Conservation (phyloP, 2,888 invertebrate species). For the Drosophila paramelanica region DNA sequence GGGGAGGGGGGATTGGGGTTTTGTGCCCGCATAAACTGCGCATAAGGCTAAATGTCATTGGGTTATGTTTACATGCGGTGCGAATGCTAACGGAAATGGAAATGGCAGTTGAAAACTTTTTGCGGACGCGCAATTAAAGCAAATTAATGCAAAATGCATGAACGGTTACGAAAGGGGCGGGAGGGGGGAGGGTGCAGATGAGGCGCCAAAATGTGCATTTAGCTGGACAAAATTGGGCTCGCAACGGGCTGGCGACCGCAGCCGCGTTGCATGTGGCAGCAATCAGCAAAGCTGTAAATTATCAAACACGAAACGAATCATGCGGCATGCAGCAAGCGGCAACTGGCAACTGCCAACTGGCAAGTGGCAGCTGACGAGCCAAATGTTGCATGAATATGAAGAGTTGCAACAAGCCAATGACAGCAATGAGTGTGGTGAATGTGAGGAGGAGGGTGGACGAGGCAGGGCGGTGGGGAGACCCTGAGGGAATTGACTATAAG, state of each 20-base stretch:
- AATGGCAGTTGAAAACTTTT: constrained; percentile 68
- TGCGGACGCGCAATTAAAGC: constrained; percentile 61
- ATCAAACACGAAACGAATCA: constrained; percentile 61
- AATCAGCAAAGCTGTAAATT: constrained; percentile 70
- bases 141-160: constrained; percentile 68
- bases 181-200: constrained; percentile 7
- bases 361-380: constrained; percentile 17
- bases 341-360: constrained; percentile 24
- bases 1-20: background rate
- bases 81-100: constrained; percentile 75
- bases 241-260: constrained; percentile 3
- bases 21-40: constrained; percentile 55
- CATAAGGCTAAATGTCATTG: constrained; percentile 80
- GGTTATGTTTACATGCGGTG: constrained; percentile 83
- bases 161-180: background rate
- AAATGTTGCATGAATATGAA: constrained; percentile 10
- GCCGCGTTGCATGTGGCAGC: constrained; percentile 46
- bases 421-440: too few relatives aligned
- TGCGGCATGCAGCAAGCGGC: constrained; percentile 35
- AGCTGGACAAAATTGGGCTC: constrained; percentile 2
- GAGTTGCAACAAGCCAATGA: too few relatives aligned
- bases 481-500: background rate
- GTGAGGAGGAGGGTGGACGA: too few relatives aligned
- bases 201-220: constrained; percentile 31
- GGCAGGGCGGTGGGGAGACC: too few relatives aligned